phyloP scores from a whole-genome alignment of 2,797 vertebrate genomes.

The Tenualosa thibaudeaui region DNA sequence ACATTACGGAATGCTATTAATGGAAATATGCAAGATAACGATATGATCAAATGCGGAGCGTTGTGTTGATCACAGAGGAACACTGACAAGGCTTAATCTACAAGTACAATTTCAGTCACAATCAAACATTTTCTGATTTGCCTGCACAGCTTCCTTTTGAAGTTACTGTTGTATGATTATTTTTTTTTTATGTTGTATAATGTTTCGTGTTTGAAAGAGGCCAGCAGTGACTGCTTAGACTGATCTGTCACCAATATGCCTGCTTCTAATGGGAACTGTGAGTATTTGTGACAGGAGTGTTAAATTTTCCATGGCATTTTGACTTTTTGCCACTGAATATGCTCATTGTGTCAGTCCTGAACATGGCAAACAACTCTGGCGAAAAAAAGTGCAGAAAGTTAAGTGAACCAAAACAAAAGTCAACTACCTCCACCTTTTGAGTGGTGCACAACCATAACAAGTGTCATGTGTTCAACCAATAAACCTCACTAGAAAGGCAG shows the following conservation, averaged over 20 bases:
- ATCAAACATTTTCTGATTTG: background rate
- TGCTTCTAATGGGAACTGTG: background rate
- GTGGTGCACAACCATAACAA: constrained; percentile 43
- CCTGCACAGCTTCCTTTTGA: background rate
- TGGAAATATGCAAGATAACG: background rate
- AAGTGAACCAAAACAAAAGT: constrained; percentile 23
- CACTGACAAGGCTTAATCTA: constrained; percentile 3
- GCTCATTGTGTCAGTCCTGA: constrained; percentile 4
- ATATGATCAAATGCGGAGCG: constrained; percentile 11
- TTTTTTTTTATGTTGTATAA: background rate
- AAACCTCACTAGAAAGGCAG: constrained; percentile 55
- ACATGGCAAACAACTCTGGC: background rate
- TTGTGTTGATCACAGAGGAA: constrained; percentile 14
- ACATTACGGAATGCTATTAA: background rate
- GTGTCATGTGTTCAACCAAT: constrained; percentile 49
- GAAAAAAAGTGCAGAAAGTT: constrained; percentile 11
- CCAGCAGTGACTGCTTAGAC: background rate
- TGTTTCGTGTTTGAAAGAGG: constrained; percentile 4
- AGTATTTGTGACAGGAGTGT: constrained; percentile 4
- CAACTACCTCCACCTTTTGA: constrained; percentile 9
- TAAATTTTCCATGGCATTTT: constrained; percentile 21
- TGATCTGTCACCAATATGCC: background rate
- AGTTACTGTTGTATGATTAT: background rate
- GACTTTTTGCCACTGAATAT: constrained; percentile 12
- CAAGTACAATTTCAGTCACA: background rate